Evolutionary conservation across 2,888 invertebrate species (phyloP), one percentile per base, ranked within the genome.

Genomic region (Dryobota labecula): DNA sequence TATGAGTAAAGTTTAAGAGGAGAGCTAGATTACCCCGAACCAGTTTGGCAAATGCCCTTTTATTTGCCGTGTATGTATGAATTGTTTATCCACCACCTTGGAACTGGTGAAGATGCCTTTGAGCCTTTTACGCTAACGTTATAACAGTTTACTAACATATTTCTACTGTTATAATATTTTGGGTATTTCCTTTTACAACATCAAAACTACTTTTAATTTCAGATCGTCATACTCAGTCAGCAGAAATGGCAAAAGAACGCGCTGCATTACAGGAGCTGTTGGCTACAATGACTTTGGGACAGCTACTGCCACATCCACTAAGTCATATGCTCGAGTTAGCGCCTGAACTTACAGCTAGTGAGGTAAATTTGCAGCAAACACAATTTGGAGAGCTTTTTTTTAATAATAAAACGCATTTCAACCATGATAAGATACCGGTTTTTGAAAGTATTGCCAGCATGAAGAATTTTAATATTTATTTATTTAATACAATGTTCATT

Each of bases 271-370:
- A 96, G 30, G 97, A 97, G 79, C 95, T 99, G 27, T 94, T 99
- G 20, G 97, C 98, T 71, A 96, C 98, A 0, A 97, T 99, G 97
- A 97, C 98, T 0, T 96, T 98, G 73, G 98, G 98, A 0, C 98
- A 98, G 90, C 93, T 99, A 67, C 92, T 99, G 79, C 99, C 99
- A 18, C 98, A 98, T 7, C 98, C 99, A 0, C 95, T 99, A 30
- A 97, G 97, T 33, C 97, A 97, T 88, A 97, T 98, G 84, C 96
- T 98, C 70, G 97, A 98, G 88, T 96, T 98, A 73, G 96, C 98
- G 53, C 97, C 97, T 0, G 96, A 97, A 80, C 96, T 99, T 38
- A 97, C 98, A 64, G 97, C 98, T 51, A 96, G 96, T 77, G 98
- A 98, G 96, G 97, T 97, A 87, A 56, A 53, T 20, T 30, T 27